Conservation (phyloP, 2,888 invertebrate species). For the Nephrotoma appendiculata region DNA sequence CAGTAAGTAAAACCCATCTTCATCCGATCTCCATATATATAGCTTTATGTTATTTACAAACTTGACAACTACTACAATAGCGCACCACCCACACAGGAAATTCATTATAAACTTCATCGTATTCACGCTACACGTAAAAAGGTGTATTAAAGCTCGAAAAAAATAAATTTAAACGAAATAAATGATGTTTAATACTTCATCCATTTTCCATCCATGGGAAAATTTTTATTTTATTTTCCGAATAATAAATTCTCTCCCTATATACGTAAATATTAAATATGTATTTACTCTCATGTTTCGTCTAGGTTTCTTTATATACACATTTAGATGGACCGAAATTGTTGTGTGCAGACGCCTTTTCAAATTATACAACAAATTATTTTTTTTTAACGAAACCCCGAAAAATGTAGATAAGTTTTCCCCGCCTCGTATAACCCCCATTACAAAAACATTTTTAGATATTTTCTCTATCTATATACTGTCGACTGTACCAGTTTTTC, state of each 20-base stretch:
- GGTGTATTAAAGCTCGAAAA: not conserved
- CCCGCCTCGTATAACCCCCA: not conserved
- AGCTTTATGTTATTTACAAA: not conserved
- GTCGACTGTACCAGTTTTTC: not conserved
- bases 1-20: not conserved
- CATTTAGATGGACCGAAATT: not conserved
- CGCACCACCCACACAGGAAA: not conserved
- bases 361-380: not conserved
- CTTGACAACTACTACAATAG: not conserved
- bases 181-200: not conserved
- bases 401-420: not conserved
- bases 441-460: not conserved
- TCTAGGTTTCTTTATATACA: not conserved
- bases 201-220: not conserved
- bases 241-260: not conserved
- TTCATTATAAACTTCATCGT: not conserved
- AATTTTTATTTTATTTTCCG: not conserved
- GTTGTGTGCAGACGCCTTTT: not conserved
- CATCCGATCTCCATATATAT: not conserved
- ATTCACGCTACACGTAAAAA: not conserved
- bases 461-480: not conserved
- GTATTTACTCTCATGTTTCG: not conserved
- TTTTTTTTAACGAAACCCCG: not conserved
- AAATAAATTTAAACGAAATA: not conserved
- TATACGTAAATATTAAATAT: not conserved